Evolutionary conservation across 2,113 vertebrate species (phyloP).

Genomic region (Nothocercus julius): DNA sequence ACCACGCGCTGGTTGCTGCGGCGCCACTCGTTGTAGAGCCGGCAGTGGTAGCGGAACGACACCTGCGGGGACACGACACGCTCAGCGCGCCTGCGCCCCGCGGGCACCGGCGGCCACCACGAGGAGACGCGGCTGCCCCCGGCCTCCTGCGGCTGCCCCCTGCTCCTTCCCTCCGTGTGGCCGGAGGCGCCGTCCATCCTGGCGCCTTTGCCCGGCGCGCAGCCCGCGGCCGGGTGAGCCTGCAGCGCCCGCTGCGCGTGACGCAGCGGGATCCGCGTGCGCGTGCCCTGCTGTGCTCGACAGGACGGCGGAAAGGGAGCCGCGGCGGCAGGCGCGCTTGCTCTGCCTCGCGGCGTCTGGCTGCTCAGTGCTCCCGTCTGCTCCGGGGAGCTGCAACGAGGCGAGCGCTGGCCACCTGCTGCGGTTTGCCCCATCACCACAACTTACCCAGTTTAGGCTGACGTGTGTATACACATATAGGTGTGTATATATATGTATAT

Average conservation of each 20-base stretch:
- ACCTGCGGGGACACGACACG: slow-evolving; percentile 74
- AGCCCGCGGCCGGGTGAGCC: too few species aligned
- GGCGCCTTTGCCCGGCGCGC: too few species aligned
- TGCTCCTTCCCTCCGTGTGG: too few species aligned
- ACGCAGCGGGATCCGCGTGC: background rate
- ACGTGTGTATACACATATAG: background rate
- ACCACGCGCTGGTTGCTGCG: slow-evolving; percentile 87
- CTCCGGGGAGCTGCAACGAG: background rate
- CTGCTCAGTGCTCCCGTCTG: background rate
- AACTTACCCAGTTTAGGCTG: background rate
- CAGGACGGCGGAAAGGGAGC: too few species aligned
- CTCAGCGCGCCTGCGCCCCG: background rate
- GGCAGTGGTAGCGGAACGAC: slow-evolving; percentile 91
- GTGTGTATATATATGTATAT: too few species aligned
- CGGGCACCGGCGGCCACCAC: too few species aligned
- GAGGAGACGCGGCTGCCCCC: too few species aligned
- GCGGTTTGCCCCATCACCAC: fast-evolving
- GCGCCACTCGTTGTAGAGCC: slow-evolving; percentile 88
- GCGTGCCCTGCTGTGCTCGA: background rate
- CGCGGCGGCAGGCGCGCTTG: fast-evolving
- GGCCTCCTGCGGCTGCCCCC: too few species aligned
- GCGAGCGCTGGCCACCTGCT: background rate
- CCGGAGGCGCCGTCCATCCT: too few species aligned
- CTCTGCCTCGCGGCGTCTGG: background rate
- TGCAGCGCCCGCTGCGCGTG: background rate